These are phyloP conservation scores for Rhynchopsitta pachyrhyncha DNA, from an alignment of 2,113 vertebrate genomes.

Conservation along the genomic window DNA sequence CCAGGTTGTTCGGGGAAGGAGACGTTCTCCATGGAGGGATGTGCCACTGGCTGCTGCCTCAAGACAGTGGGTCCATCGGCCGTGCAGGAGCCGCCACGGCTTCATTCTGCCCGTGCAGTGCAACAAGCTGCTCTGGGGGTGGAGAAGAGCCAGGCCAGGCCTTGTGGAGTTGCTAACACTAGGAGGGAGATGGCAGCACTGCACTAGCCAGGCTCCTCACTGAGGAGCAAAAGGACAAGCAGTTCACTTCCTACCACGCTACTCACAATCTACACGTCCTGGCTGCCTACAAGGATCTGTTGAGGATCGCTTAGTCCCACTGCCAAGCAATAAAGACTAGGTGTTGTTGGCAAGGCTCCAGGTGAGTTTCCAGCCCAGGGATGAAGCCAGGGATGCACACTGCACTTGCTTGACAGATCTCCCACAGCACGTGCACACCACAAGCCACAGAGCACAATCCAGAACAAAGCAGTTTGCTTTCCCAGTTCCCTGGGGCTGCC, in stretches of 20 bases:
- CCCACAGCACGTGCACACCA: rapidly evolving
- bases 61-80: not conserved
- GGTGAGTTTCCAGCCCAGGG: not conserved
- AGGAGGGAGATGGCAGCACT: not conserved
- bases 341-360: not conserved
- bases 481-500: rapidly evolving
- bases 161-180: not conserved
- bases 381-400: not conserved
- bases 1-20: not conserved
- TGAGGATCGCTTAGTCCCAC: rapidly evolving
- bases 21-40: rapidly evolving
- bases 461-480: not conserved
- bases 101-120: slow-evolving; percentile 26
- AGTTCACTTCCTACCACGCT: not conserved
- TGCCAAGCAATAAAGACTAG: not conserved
- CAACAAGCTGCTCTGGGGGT: not conserved
- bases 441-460: not conserved
- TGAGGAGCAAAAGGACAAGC: not conserved
- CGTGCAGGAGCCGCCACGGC: not conserved
- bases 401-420: not conserved
- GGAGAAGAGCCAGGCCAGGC: not conserved
- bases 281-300: not conserved
- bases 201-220: rapidly evolving
- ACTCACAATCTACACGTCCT: rapidly evolving
- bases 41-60: not conserved